Base-by-base conservation (phyloP, 2,888 invertebrate genomes). In the Eupithecia abbreviata region DNA sequence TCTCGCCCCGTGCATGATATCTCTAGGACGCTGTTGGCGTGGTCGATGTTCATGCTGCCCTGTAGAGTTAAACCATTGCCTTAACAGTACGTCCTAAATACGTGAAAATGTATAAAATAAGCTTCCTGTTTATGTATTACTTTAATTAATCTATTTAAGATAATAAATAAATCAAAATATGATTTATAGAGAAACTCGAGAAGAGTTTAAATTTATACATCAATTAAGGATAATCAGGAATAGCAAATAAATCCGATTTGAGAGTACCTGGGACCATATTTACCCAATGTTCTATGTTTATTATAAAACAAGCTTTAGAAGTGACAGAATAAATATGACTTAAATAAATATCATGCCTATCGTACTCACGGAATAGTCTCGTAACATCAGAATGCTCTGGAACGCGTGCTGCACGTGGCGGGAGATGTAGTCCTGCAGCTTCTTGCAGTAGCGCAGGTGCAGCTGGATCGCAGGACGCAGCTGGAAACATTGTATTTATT, bases 31-130 rank as follows among this genome's bases (percentile, higher is more conserved):
- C 90, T 89, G 71, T 79, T 80, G 15, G 80, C 84, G 85, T 90
- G 84, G 84, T 93, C 89, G 70, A 97, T 96, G 43, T 92, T 89
- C 86, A 97, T 93, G 47, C 88, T 89, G 3, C 97, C 97, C 96
- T 96, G 84, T 47, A 30, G 10, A 45, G 42, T 15, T 0, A 15
- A 42, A 42, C 10, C 4, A 58, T 18, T n/a, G 18, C 58, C 18
- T 9, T 58, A 58, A 6, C 2, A 43, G 4, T 43, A 30, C 30
- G 30, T 30, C 30, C 30, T 30, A 30, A 30, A 30, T 30, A 30
- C 30, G 0, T 30, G 30, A 30, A 30, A 30, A 30, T 30, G 1
- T 30, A 30, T 30, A 30, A 30, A 30, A 30, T 30, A 1, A 30
- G 30, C 30, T 30, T 1, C 30, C 30, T 30, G 30, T 30, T 30